phyloP scores from a whole-genome alignment of 2,888 invertebrate genomes.

The Stomorhina lunata region DNA sequence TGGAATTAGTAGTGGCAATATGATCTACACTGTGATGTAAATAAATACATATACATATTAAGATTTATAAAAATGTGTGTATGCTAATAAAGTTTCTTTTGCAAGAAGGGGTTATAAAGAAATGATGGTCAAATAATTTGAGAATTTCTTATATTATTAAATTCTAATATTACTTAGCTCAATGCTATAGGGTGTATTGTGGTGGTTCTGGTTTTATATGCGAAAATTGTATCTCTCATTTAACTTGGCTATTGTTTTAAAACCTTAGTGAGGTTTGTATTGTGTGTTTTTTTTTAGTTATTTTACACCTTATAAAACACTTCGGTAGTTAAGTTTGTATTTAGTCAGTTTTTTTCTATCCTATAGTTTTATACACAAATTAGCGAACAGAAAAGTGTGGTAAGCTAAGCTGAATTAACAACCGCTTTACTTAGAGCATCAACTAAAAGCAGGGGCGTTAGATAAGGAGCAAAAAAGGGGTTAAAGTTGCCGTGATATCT shows the following conservation, averaged over 20 bases:
- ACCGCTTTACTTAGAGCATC: conserved; percentile 44
- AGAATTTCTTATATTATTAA: no score
- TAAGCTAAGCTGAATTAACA: conserved; percentile 59
- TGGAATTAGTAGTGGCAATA: no score
- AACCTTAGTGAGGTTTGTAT: conserved; percentile 51
- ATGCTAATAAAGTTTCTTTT: no score
- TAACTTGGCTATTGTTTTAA: conserved; percentile 38
- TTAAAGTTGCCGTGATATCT: no score
- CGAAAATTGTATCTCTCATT: neutral
- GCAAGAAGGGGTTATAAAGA: no score
- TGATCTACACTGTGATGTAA: no score
- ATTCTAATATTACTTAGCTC: neutral
- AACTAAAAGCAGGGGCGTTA: conserved; percentile 5
- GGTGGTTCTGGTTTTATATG: neutral
- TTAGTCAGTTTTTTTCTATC: conserved; percentile 2
- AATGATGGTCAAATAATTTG: no score
- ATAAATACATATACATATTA: no score
- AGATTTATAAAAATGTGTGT: no score
- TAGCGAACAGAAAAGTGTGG: conserved; percentile 64
- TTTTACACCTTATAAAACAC: conserved; percentile 60
- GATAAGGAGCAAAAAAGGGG: neutral
- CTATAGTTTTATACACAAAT: conserved; percentile 61
- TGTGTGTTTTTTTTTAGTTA: conserved; percentile 28
- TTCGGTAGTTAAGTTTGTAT: conserved; percentile 38
- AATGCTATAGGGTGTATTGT: neutral